Conservation (phyloP, 1,140 invertebrate species). For the Sinella curviseta region DNA sequence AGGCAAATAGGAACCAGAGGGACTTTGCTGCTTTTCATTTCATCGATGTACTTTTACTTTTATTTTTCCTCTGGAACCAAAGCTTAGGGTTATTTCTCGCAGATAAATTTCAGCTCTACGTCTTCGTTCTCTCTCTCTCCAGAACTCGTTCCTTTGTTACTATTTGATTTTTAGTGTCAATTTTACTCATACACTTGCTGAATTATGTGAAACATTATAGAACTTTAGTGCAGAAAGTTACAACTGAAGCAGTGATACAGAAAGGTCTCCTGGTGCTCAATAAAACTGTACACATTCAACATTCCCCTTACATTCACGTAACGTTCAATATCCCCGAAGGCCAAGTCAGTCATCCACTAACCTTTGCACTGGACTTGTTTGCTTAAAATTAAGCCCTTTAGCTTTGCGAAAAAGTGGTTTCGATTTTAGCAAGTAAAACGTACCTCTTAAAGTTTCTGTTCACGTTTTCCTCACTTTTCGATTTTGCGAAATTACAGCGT, state of each 20-base stretch:
- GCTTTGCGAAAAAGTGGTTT: too few species aligned
- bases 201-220: neutral
- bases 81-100: conserved; percentile 5
- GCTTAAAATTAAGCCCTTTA: too few species aligned
- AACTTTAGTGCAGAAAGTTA: neutral
- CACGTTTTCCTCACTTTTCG: too few species aligned
- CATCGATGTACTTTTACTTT: neutral
- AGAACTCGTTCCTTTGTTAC: neutral
- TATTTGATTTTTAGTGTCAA: conserved; percentile 19
- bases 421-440: too few species aligned
- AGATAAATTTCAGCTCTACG: neutral
- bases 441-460: too few species aligned
- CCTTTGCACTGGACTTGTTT: too few species aligned
- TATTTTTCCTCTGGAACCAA: neutral
- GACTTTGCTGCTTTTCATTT: neutral
- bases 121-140: neutral
- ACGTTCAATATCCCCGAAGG: too few species aligned
- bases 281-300: neutral
- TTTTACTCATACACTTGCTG: neutral
- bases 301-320: too few species aligned
- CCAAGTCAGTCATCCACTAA: too few species aligned
- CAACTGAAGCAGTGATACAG: neutral
- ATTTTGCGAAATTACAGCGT: neutral
- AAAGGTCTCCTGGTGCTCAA: neutral
- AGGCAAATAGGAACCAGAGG: too few species aligned